Conservation (phyloP, 2,888 invertebrate genomes). For the Cyaniris semiargus region DNA sequence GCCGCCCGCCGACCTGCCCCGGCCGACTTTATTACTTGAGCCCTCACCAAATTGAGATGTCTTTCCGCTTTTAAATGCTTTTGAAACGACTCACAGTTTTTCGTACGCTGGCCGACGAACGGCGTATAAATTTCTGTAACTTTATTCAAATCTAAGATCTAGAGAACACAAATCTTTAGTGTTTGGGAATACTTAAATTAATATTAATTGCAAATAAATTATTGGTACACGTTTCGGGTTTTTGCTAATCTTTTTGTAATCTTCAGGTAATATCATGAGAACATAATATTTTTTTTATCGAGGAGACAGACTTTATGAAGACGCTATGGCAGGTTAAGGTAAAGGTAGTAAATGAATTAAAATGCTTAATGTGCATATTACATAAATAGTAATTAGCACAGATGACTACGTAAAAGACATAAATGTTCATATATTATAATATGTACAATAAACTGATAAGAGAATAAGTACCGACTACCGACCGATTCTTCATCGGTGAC, state of each 20-base stretch:
- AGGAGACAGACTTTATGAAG: neutral
- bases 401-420: neutral
- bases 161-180: no score
- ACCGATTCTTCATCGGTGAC: neutral
- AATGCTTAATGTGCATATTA: neutral
- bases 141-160: constrained; percentile 37
- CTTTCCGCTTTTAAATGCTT: constrained; percentile 45
- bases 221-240: neutral
- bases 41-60: constrained; percentile 46
- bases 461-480: neutral
- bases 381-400: neutral
- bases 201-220: constrained; percentile 27
- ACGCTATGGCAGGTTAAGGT: neutral
- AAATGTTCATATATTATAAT: neutral
- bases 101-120: constrained; percentile 38
- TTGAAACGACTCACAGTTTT: constrained; percentile 40
- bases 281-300: constrained; percentile 4
- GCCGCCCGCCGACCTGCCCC: constrained; percentile 40
- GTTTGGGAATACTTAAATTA: constrained; percentile 26
- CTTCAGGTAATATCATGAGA: neutral
- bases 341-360: neutral
- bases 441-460: no score
- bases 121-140: constrained; percentile 39
- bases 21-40: constrained; percentile 45
- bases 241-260: neutral